phyloP scores from a whole-genome alignment of 2,888 invertebrate species.

The Desoria tigrina region DNA sequence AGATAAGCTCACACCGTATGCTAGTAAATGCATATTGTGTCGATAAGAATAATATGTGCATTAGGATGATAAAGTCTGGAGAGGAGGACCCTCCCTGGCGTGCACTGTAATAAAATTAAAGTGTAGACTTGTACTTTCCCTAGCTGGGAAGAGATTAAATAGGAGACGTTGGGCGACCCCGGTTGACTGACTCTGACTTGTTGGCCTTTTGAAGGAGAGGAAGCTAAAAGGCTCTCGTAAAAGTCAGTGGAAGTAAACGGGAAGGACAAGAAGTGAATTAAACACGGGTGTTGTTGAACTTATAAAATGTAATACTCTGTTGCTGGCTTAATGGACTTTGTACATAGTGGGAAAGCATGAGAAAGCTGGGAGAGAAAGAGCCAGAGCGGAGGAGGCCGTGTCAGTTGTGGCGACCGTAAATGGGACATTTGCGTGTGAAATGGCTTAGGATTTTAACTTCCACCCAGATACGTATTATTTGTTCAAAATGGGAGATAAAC shows the following conservation, averaged over 20 bases:
- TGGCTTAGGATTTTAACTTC: conserved; percentile 32
- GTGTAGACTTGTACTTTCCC: neutral
- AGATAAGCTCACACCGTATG: too few relatives aligned
- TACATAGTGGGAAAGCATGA: neutral
- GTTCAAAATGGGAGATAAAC: conserved; percentile 19
- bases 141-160: neutral
- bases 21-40: too few relatives aligned
- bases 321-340: neutral
- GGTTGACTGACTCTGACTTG: too few relatives aligned
- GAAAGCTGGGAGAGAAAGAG: neutral
- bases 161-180: neutral
- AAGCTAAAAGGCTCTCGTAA: neutral
- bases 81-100: neutral
- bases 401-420: conserved; percentile 33
- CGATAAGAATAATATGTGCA: too few relatives aligned
- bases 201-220: neutral
- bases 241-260: neutral
- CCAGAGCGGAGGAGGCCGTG: neutral
- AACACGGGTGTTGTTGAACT: neutral
- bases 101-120: neutral
- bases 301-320: conserved; percentile 1
- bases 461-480: too few relatives aligned
- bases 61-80: too few relatives aligned
- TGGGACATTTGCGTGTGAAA: conserved; percentile 53
- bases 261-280: neutral